Conservation (phyloP, 2,113 vertebrate species). For the Numenius arquata region DNA sequence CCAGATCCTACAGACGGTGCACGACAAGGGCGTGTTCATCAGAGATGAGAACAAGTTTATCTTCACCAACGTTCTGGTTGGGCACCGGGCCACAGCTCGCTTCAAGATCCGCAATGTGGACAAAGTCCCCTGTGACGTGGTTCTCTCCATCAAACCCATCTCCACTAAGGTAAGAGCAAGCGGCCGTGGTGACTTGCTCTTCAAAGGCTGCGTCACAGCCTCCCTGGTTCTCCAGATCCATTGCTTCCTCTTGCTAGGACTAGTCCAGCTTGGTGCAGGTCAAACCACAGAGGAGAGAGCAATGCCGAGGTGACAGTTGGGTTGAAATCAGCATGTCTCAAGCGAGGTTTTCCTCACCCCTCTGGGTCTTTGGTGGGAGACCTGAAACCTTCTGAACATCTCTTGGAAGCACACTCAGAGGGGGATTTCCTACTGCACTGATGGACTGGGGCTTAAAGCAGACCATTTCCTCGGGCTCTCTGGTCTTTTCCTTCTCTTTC, state of each 20-base stretch:
- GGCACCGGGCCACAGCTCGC: slow-evolving; percentile 75
- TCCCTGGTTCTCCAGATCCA: not conserved
- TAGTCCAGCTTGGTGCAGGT: not conserved
- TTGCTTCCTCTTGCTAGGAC: not conserved
- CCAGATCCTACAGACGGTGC: slow-evolving; percentile 64
- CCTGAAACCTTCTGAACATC: not conserved
- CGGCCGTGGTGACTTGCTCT: not conserved
- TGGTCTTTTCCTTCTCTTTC: not conserved
- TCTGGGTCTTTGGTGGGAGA: not conserved
- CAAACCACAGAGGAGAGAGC: not conserved
- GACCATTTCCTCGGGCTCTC: not conserved
- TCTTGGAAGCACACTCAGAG: not conserved
- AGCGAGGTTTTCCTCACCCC: not conserved
- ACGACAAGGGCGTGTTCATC: slow-evolving; percentile 76
- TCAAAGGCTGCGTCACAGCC: not conserved
- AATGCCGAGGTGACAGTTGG: not conserved
- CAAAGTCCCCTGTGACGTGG: slow-evolving; percentile 80
- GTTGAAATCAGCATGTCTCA: not conserved
- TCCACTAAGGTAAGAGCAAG: slow-evolving; percentile 74
- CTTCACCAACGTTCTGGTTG: slow-evolving; percentile 82
- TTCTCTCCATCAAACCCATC: slow-evolving; percentile 70
- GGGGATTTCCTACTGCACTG: not conserved
- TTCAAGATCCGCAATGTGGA: slow-evolving; percentile 82
- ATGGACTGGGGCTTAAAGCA: not conserved
- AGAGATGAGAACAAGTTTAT: slow-evolving; percentile 87